Evolutionary conservation across 1,140 invertebrate genomes (phyloP), one percentile per base, ranked within the genome.

Genomic region (Anastrepha ludens): DNA sequence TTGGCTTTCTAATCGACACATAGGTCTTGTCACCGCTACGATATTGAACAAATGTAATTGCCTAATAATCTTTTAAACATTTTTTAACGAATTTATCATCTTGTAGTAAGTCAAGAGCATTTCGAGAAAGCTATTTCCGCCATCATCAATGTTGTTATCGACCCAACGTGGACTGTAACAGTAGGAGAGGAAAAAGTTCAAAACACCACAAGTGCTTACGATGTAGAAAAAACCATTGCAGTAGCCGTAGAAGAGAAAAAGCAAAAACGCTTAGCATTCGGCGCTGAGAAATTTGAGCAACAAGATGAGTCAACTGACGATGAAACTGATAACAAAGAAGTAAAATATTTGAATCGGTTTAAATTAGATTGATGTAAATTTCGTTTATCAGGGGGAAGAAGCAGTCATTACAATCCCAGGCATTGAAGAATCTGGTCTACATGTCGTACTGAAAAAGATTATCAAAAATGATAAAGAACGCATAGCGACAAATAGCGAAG

Each of bases 371-470:
- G 7, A n/a, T 7, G 11, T 39, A 74, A 29, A 74, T 15, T 3
- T 20, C 15, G 5, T 86, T 29, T 64, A 64, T 86, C 41, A 86
- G 39, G n/a, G 29, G 81, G 70, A 86, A 11, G 74, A 86, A 11
- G 74, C 88, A 0, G 44, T 59, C 13, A 58, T 70, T 39, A 85
- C 65, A 41, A 89, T 90, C 2, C 58, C 67, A 9, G 95, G 95
- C 9, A 94, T 98, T n/a, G 97, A 98, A 94, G 95, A 98, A 93
- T 93, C 96, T 0, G 97, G 96, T 15, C 94, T 97, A 87, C 97
- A 98, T 92, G 95, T 96, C 94, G 95, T 96, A 59, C 91, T 98
- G 3, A 98, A 98, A 89, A 97, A 97, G 93, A 93, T 98, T 17
- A 95, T 97, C 20, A 94, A 95, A 86, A 93, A 95, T 86, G 97